These are phyloP conservation scores for Tetragonula clypearis DNA, from an alignment of 1,140 invertebrate genomes.

Conservation along the genomic window DNA sequence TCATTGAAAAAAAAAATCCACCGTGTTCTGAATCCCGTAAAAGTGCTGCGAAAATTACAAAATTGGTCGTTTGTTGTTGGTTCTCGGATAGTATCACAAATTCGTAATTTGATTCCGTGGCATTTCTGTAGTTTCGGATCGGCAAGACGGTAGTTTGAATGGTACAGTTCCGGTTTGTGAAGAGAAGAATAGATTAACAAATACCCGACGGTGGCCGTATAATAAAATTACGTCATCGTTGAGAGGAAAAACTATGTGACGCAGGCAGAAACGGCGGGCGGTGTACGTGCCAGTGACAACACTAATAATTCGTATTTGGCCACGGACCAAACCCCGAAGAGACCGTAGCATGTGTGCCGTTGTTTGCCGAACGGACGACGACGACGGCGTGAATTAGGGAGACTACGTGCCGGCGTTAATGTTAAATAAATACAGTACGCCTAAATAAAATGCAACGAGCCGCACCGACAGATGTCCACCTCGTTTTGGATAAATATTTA, in stretches of 20 bases:
- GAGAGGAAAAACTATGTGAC: background rate
- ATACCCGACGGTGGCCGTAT: background rate
- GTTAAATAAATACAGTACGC: conserved; percentile 73
- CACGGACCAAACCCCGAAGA: conserved; percentile 65
- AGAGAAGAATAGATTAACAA: background rate
- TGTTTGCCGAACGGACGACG: conserved; percentile 64
- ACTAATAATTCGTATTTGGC: conserved; percentile 67
- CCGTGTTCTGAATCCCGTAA: too few species aligned
- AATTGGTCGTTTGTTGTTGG: too few species aligned
- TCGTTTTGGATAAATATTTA: conserved; percentile 74
- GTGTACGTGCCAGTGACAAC: conserved; percentile 50
- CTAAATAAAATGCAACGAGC: conserved; percentile 75
- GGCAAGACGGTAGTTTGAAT: background rate
- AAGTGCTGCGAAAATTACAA: too few species aligned
- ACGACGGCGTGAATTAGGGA: conserved; percentile 62
- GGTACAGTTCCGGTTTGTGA: background rate
- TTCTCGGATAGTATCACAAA: too few species aligned
- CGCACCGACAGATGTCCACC: conserved; percentile 72
- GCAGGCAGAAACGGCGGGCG: conserved; percentile 1
- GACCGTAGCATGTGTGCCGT: conserved; percentile 65
- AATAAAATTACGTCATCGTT: conserved; percentile 25
- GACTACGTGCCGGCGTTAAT: conserved; percentile 68
- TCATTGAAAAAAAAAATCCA: too few species aligned
- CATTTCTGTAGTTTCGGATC: too few species aligned
- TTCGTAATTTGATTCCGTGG: too few species aligned